Evolutionary conservation across 2,113 vertebrate genomes (phyloP).

Genomic region (Limnothrissa miodon): DNA sequence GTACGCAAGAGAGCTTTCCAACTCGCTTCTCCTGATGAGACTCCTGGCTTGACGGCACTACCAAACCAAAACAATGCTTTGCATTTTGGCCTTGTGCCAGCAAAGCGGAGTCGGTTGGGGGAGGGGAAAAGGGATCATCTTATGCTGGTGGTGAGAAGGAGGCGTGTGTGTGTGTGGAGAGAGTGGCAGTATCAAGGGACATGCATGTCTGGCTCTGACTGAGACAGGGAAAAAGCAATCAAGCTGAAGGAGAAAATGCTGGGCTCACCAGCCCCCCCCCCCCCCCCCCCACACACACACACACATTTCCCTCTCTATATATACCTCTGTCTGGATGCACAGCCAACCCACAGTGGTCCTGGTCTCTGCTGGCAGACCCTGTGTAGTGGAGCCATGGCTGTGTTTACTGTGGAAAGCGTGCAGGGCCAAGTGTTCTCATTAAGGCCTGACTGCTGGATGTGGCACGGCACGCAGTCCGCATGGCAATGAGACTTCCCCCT

Average conservation of each 20-base stretch:
- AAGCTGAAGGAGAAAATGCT: slow-evolving; percentile 36
- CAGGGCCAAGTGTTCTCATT: slow-evolving; percentile 52
- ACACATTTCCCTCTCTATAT: background rate
- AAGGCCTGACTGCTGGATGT: slow-evolving; percentile 27
- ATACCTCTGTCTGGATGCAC: background rate
- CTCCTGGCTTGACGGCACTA: slow-evolving; percentile 45
- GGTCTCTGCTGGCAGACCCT: slow-evolving; percentile 30
- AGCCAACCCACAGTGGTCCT: slow-evolving; percentile 20
- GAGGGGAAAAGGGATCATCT: background rate
- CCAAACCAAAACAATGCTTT: slow-evolving; percentile 62
- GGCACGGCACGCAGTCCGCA: slow-evolving; percentile 37
- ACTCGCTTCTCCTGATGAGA: slow-evolving; percentile 18
- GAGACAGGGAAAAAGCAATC: slow-evolving; percentile 22
- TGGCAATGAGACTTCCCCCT: slow-evolving; percentile 52
- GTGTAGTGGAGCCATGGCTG: slow-evolving; percentile 34
- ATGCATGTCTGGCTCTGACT: slow-evolving; percentile 13
- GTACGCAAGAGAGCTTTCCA: background rate
- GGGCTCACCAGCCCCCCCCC: background rate
- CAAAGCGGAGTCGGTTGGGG: background rate
- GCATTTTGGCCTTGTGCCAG: slow-evolving; percentile 58
- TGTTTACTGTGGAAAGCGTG: slow-evolving; percentile 56
- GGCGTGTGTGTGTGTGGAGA: slow-evolving; percentile 1
- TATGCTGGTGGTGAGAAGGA: slow-evolving; percentile 13
- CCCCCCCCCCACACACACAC: background rate
- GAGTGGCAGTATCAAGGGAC: slow-evolving; percentile 2